Conservation (phyloP, 2,797 vertebrate species). For the Rhodeus uyekii region DNA sequence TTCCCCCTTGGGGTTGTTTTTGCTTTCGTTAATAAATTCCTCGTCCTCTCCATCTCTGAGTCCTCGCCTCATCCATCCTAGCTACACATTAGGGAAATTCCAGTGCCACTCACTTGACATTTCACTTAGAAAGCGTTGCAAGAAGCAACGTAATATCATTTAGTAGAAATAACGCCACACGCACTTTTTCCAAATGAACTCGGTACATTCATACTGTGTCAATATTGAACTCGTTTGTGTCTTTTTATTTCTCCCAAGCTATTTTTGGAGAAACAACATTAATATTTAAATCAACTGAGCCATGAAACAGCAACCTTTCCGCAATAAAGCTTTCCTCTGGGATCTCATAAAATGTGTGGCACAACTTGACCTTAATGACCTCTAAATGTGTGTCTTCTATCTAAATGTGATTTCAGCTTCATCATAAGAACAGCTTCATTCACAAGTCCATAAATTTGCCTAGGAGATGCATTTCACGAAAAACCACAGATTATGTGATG, state of each 20-base stretch:
- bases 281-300: conserved; percentile 3
- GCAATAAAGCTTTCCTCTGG: conserved; percentile 5
- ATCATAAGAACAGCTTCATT: conserved; percentile 23
- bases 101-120: not conserved
- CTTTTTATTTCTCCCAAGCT: not conserved
- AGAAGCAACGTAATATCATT: not conserved
- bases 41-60: too few relatives aligned
- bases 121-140: not conserved
- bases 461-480: not conserved
- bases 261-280: not conserved
- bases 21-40: too few relatives aligned
- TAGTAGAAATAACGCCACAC: not conserved
- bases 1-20: too few relatives aligned
- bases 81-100: too few relatives aligned
- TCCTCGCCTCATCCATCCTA: too few relatives aligned
- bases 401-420: conserved; percentile 24
- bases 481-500: conserved; percentile 31
- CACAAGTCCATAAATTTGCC: conserved; percentile 25
- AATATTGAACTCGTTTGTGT: not conserved
- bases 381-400: too few relatives aligned
- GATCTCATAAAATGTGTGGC: conserved; percentile 23
- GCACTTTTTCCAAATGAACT: not conserved
- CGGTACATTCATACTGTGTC: not conserved
- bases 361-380: not conserved
- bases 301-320: not conserved